Percentiles rank a stretch among this genome's conserved stretches.
Conservation (phyloP, 2,113 vertebrate genomes). For the Sarotherodon lohbergeri region DNA sequence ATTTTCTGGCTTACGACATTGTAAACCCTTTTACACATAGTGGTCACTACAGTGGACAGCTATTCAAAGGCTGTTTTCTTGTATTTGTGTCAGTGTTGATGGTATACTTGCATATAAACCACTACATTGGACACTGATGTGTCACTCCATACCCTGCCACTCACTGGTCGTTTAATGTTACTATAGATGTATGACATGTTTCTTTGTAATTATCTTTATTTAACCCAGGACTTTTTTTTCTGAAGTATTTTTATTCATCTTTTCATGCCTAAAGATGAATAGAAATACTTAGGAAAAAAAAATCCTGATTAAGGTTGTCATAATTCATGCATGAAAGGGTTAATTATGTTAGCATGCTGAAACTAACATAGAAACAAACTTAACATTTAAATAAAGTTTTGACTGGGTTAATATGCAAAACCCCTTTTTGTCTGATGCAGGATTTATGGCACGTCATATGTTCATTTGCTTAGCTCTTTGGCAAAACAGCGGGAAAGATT, state of each 20-base stretch:
- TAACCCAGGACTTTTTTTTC: neutral
- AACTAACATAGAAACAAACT: neutral
- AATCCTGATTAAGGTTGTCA: neutral
- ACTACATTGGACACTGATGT: neutral
- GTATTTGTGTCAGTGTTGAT: neutral
- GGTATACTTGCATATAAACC: neutral
- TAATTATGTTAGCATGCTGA: neutral
- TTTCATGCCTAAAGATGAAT: neutral
- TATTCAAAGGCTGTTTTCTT: neutral
- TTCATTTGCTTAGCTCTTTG: neutral
- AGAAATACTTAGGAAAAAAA: neutral
- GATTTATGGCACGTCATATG: neutral
- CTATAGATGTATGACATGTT: fast-evolving
- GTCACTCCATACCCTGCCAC: neutral
- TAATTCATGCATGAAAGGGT: neutral
- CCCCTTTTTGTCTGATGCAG: fast-evolving
- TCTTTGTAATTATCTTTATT: neutral
- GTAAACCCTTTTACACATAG: neutral
- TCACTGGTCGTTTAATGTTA: fast-evolving
- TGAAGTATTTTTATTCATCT: neutral
- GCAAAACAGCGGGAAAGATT: neutral
- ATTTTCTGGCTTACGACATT: neutral
- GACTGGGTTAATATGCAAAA: neutral
- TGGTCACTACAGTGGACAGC: fast-evolving
- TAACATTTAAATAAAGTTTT: neutral